A percentile compares a stretch with the other conserved stretches of the same genome.
These are phyloP conservation scores for Thomomys bottae DNA, from an alignment of 2,113 vertebrate genomes.

Conservation along the genomic window DNA sequence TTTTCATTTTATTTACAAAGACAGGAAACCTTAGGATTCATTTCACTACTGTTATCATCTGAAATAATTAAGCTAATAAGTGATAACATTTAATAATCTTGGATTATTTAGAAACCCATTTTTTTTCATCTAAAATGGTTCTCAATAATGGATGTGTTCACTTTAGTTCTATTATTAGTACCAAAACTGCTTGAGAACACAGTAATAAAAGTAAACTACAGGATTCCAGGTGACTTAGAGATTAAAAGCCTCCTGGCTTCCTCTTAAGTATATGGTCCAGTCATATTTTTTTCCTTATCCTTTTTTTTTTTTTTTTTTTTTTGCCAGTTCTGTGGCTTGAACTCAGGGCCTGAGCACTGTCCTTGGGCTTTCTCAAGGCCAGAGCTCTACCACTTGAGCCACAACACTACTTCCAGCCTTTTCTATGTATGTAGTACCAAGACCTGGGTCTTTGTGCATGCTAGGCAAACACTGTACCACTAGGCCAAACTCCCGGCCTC, in stretches of 20 bases:
- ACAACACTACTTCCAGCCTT: no score
- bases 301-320: no score
- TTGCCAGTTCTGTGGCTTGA: no score
- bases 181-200: not conserved
- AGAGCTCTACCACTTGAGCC: no score
- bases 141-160: not conserved
- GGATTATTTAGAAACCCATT: slow-evolving; percentile 25
- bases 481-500: no score
- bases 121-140: not conserved
- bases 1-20: slow-evolving; percentile 5
- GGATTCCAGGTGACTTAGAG: not conserved
- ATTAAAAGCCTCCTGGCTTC: not conserved
- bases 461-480: no score
- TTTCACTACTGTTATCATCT: slow-evolving; percentile 4
- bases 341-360: no score
- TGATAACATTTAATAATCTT: slow-evolving; percentile 44
- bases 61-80: slow-evolving; percentile 45
- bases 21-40: not conserved
- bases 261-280: not conserved
- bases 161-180: not conserved
- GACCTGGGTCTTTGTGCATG: no score
- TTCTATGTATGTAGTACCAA: no score
- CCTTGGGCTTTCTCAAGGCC: no score
- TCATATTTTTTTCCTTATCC: no score
- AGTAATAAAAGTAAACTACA: not conserved